Base-by-base conservation (phyloP, 2,113 vertebrate genomes). In the Dipodomys ordii region DNA sequence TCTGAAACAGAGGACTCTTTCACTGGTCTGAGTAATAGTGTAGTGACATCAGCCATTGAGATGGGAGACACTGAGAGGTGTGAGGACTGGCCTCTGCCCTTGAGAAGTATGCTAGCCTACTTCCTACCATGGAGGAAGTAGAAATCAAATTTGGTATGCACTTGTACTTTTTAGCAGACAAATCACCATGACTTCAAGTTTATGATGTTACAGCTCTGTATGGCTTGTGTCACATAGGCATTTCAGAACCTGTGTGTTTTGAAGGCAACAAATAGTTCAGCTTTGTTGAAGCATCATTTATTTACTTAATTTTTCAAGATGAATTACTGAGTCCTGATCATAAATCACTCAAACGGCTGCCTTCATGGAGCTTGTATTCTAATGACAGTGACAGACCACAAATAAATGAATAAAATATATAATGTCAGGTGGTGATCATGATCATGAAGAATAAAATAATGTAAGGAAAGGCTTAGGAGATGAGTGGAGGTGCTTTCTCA, bases 241-340 rank as follows among this genome's bases (percentile, higher is more conserved):
- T 64, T 28, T 83, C 46, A 91, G 76, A 91, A 69, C 67, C 72
- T 72, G 44, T 15, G 62, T 81, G 27, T 73, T 93, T 78, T 68
- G 68, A 90, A 49, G 23, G 19, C 64, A 49, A 79, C 3, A 77
- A 20, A 60, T 53, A 73, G 25, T 39, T 94, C 27, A 76, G 23
- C 28, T 69, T 93, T 92, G 44, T 77, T 95, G 44, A 89, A 72
- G 28, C 86, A 35, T 79, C 39, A 22, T 80, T 92, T 65, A 88
- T 80, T 46, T 62, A 72, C n/a, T 88, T 79, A 88, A 30, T 65
- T 44, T 87, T 67, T 72, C n/a, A 73, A 57, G 53, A 9, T 44
- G 80, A 91, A 62, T 65, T 92, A 71, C 53, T 78, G 49, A 91
- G 62, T 65, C 19, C 71, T 80, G 49, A 4, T 23, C 39, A 6